Base-by-base conservation (phyloP, 2,113 vertebrate species). In the Takifugu bimaculatus region DNA sequence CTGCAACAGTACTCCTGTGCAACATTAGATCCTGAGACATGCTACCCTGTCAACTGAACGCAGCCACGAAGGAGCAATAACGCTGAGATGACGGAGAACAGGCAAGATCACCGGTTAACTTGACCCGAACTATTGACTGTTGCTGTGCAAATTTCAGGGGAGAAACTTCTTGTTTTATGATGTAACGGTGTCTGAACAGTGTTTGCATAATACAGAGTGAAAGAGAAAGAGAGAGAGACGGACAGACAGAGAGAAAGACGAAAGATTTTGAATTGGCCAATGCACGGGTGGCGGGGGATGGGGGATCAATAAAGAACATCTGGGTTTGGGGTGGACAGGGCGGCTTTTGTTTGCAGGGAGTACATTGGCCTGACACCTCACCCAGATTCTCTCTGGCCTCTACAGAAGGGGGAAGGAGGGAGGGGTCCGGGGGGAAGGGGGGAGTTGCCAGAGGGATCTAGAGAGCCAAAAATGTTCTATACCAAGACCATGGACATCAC, bases 241-340 rank as follows among this genome's bases (percentile, higher is more conserved):
- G 20, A 20, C 20, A 20, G 20, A 56, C 49, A 39, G 27, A 29
- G 6, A 51, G 4, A 35, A 14, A 45, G 10, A 28, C 65, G 58
- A 77, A 72, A 73, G 39, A 45, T 74, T 72, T 65, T 63, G 67
- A 63, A 86, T 79, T 75, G 74, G 49, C 66, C 88, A 68, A 82
- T 81, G 76, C 75, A 48, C 60, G 72, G 61, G 76, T 75, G 81
- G 90, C 78, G 35, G 7, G 35, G 35, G 62, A 72, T 60, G 76
- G 77, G 81, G 90, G 78, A 89, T 84, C 81, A 89, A 91, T 90
- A 85, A 65, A 79, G 89, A 91, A 86, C 85, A 90, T 87, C 86
- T 89, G 85, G 90, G 88, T 63, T 64, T 52, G 79, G 77, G 86
- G 80, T 65, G 80, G 87, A 89, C 83, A 83, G 83, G 77, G 84